phyloP scores from a whole-genome alignment of 2,888 invertebrate genomes.

The Oscheius onirici region DNA sequence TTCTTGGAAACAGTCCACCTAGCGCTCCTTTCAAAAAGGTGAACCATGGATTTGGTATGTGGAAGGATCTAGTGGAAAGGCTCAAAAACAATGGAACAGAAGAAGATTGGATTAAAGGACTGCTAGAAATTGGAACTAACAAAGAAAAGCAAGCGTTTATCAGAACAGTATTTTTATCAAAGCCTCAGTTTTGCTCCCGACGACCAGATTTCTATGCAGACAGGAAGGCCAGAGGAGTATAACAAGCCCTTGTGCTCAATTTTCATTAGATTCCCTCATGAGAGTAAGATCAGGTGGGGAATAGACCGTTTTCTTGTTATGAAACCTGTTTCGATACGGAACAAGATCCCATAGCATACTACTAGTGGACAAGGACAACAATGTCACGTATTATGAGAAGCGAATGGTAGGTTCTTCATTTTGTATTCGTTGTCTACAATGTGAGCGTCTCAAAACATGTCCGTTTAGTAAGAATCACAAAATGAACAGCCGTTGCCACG shows the following conservation, averaged over 20 bases:
- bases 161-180: constrained; percentile 6
- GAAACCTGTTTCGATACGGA: constrained; percentile 37
- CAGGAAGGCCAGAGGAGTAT: constrained; percentile 36
- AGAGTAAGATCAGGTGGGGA: constrained; percentile 17
- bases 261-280: constrained; percentile 47
- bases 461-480: too few relatives aligned
- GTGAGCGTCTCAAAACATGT: not conserved
- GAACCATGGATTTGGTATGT: constrained; percentile 43
- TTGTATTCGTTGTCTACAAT: not conserved
- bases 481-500: too few relatives aligned
- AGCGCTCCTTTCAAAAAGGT: constrained; percentile 55
- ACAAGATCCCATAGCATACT: constrained; percentile 53
- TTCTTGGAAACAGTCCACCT: constrained; percentile 57
- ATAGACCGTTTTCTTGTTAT: not conserved
- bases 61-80: constrained; percentile 2
- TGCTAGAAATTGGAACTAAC: constrained; percentile 50
- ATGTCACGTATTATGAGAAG: constrained; percentile 47
- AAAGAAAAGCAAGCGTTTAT: constrained; percentile 16
- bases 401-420: constrained; percentile 29
- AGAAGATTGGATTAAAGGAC: constrained; percentile 32
- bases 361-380: constrained; percentile 49
- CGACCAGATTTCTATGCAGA: constrained; percentile 52
- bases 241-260: constrained; percentile 51
- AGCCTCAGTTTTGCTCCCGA: constrained; percentile 58
- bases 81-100: constrained; percentile 29